phyloP scores from a whole-genome alignment of 1,140 invertebrate species.

The Helicoverpa armigera region DNA sequence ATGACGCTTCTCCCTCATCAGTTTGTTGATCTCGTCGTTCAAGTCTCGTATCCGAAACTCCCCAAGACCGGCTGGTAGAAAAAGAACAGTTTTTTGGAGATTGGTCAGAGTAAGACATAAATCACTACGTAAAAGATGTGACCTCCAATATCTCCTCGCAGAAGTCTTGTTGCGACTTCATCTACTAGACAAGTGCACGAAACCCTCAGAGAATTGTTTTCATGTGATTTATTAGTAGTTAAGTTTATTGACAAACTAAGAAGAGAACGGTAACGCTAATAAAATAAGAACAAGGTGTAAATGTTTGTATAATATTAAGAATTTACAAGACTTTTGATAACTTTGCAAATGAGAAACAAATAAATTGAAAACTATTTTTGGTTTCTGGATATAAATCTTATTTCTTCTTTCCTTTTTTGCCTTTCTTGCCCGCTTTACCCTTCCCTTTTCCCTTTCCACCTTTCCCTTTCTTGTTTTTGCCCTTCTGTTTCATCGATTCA shows the following conservation, averaged over 20 bases:
- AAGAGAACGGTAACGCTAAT: no score
- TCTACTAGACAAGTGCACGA: no score
- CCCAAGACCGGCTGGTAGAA: constrained; percentile 94
- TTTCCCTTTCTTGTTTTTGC: constrained; percentile 47
- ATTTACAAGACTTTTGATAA: no score
- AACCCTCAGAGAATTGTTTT: no score
- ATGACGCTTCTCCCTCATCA: constrained; percentile 97
- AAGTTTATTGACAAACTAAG: no score
- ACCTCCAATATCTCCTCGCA: no score
- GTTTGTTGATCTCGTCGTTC: constrained; percentile 99
- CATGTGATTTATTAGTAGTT: no score
- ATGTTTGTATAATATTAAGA: neutral
- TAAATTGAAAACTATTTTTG: neutral
- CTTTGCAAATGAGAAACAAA: no score
- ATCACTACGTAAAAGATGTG: no score
- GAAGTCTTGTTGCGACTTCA: neutral
- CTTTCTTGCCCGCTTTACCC: neutral
- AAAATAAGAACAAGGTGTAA: neutral
- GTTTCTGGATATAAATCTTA: neutral
- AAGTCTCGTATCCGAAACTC: constrained; percentile 99
- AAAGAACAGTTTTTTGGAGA: neutral
- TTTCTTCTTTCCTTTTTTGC: constrained; percentile 6
- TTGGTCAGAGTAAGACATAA: neutral
- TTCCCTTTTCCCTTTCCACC: constrained; percentile 39
- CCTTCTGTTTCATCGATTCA: constrained; percentile 55